A percentile compares a stretch with the other conserved stretches of the same genome.
Conservation (phyloP, 37 sponge, comb jelly and placozoan genomes). For the Geodia barretti region DNA sequence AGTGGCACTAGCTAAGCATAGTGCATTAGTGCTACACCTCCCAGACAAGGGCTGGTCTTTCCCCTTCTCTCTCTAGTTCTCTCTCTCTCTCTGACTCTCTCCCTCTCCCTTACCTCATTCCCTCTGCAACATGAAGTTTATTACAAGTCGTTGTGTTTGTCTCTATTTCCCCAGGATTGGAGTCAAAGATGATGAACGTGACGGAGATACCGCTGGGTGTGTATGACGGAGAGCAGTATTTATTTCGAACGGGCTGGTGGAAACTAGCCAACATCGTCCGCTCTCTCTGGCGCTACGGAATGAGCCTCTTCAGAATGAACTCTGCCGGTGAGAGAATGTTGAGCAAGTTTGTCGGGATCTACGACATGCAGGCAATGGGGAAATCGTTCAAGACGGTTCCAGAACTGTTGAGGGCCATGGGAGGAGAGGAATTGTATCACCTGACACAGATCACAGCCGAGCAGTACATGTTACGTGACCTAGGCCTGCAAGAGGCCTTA, state of each 20-base stretch:
- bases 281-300: slow-evolving; percentile 70
- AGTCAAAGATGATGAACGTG: not conserved
- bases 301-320: slow-evolving; percentile 46
- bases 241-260: slow-evolving; percentile 43
- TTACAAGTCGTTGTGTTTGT: too few relatives aligned
- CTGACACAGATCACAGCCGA: slow-evolving; percentile 58
- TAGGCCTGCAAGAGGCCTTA: slow-evolving; percentile 32
- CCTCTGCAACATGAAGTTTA: too few relatives aligned
- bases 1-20: not conserved
- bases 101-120: too few relatives aligned
- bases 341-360: slow-evolving; percentile 70
- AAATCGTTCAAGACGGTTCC: slow-evolving; percentile 63
- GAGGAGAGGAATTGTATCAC: slow-evolving; percentile 30
- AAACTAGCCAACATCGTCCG: slow-evolving; percentile 42
- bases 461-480: slow-evolving; percentile 25
- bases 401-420: slow-evolving; percentile 85
- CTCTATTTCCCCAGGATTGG: slow-evolving; percentile 14
- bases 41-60: too few relatives aligned
- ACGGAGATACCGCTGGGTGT: slow-evolving; percentile 50
- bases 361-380: slow-evolving; percentile 65
- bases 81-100: too few relatives aligned
- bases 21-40: not conserved
- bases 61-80: too few relatives aligned
- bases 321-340: slow-evolving; percentile 24
- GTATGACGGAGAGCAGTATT: slow-evolving; percentile 60